These are phyloP conservation scores for Myotis pilosus DNA, from an alignment of 2,797 vertebrate species.

Conservation along the genomic window DNA sequence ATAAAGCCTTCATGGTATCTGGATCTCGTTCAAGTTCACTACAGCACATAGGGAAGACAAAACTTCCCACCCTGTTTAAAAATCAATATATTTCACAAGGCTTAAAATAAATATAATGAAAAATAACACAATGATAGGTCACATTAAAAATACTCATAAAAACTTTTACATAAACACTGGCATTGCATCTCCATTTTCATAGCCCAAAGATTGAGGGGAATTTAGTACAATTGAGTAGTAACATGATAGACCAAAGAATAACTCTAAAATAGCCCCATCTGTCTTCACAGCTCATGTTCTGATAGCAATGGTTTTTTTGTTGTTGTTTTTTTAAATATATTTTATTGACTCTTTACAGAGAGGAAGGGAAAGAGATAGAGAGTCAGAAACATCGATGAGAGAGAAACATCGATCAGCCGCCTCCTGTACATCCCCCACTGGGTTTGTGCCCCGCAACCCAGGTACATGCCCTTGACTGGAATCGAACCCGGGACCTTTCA, in stretches of 20 bases:
- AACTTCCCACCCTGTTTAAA: not conserved
- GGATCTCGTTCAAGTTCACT: not conserved
- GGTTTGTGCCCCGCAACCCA: no score
- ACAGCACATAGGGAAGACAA: not conserved
- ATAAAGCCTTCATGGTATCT: not conserved
- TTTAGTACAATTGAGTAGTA: slow-evolving; percentile 4
- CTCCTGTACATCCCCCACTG: no score
- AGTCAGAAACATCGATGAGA: no score
- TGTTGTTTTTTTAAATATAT: no score
- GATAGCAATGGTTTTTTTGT: not conserved
- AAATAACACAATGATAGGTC: not conserved
- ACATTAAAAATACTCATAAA: slow-evolving; percentile 15
- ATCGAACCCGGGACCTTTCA: no score
- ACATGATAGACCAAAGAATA: not conserved
- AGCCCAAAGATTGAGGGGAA: not conserved
- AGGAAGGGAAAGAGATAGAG: no score
- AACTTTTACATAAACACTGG: not conserved
- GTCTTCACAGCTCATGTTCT: not conserved
- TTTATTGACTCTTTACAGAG: no score
- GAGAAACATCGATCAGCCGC: no score
- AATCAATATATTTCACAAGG: not conserved
- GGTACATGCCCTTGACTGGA: no score
- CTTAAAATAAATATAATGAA: not conserved
- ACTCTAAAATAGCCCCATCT: not conserved
- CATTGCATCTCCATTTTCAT: not conserved